These are phyloP conservation scores for Calliphora vicina DNA, from an alignment of 1,140 invertebrate species.

Conservation along the genomic window DNA sequence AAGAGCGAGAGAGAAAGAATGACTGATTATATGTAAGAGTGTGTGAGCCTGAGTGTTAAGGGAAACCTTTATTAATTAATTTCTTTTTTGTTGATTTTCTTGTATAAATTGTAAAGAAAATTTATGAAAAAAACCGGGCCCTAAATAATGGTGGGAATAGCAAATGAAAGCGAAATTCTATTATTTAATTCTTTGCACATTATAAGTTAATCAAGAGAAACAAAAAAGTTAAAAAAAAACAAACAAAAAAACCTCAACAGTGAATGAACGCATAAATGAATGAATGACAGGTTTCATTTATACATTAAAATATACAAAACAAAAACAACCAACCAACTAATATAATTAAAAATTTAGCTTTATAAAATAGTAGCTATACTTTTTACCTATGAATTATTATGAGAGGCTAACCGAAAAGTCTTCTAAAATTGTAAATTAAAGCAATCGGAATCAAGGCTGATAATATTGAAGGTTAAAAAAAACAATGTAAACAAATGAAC, in stretches of 20 bases:
- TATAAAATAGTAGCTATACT: too few species aligned
- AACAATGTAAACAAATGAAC: too few species aligned
- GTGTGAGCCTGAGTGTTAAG: background rate
- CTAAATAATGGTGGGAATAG: constrained; percentile 51
- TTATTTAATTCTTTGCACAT: constrained; percentile 60
- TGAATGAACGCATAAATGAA: background rate
- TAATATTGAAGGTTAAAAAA: too few species aligned
- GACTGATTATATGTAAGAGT: background rate
- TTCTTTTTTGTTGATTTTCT: constrained; percentile 23
- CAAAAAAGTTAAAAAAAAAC: background rate
- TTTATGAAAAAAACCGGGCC: background rate
- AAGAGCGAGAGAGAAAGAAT: background rate
- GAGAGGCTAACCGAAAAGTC: too few species aligned
- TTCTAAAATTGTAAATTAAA: too few species aligned
- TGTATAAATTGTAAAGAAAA: background rate
- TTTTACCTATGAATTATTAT: too few species aligned
- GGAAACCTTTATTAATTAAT: background rate
- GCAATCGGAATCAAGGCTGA: too few species aligned
- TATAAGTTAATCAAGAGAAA: constrained; percentile 55
- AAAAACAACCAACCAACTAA: too few species aligned
- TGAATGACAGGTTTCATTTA: background rate
- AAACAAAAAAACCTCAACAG: background rate
- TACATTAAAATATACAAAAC: too few species aligned
- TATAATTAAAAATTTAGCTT: too few species aligned
- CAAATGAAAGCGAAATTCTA: constrained; percentile 60